Evolutionary conservation across 2,888 invertebrate genomes (phyloP).

Genomic region (Cheiracanthium punctorium): DNA sequence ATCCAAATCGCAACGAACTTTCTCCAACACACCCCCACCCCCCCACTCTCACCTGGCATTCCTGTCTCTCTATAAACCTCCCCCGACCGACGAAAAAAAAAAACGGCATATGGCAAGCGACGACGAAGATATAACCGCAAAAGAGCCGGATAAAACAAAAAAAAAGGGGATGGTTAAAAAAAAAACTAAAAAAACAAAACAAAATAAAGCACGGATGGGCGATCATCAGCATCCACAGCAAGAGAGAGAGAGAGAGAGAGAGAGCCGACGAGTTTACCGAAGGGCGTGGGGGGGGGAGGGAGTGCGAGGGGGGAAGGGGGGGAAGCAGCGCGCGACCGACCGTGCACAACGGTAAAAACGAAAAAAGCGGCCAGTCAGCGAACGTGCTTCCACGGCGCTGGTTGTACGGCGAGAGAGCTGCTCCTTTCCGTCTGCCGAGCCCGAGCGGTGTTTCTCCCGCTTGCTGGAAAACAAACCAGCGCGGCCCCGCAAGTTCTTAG

Average conservation of each 20-base stretch:
- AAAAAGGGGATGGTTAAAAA: background rate
- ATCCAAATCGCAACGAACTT: conserved; percentile 6
- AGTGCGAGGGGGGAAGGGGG: background rate
- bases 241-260: background rate
- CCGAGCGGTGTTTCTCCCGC: background rate
- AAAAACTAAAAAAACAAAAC: too few relatives aligned
- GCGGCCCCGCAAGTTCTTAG: background rate
- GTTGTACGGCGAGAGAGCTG: conserved; percentile 1
- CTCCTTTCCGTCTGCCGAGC: background rate
- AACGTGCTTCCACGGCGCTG: conserved; percentile 39
- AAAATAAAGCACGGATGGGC: background rate
- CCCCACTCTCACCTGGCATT: background rate
- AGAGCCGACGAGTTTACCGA: background rate
- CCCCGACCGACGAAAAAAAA: too few relatives aligned
- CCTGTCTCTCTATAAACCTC: background rate
- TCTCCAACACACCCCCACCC: too few relatives aligned
- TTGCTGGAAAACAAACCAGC: background rate
- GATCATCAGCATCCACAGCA: conserved; percentile 6
- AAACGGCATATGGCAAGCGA: conserved; percentile 13
- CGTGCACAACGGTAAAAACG: conserved; percentile 50
- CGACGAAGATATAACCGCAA: background rate
- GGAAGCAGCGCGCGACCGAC: background rate
- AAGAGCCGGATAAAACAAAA: background rate
- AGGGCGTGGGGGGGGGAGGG: background rate
- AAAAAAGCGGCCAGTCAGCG: conserved; percentile 65